Evolutionary conservation across 2,888 invertebrate species (phyloP), one percentile per base, ranked within the genome.

Genomic region (Drosophila tanythrix): DNA sequence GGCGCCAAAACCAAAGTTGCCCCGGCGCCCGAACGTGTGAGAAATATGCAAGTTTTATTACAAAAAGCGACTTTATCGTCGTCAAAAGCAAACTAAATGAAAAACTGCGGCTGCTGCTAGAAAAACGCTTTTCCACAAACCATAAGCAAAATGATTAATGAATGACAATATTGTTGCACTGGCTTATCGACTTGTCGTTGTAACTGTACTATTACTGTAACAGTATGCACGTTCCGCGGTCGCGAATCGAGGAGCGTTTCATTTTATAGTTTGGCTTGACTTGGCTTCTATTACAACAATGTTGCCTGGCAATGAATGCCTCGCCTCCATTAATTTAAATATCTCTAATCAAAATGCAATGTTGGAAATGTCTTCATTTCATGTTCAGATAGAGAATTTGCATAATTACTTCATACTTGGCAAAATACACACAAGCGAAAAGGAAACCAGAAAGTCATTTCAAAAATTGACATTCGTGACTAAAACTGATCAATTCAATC

Each of bases 1-100:
- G 90, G 91, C 91, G 90, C 89, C 77, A 79, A 85, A 85, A 74
- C 67, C 77, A 82, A 82, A 83, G 64, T 76, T 70, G 63, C 66
- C 60, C 59, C 71, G 58, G 57, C 80, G 74, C 74, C 77, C 70
- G 72, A 83, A 81, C 86, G 81, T 83, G 84, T 84, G 66, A 74
- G 78, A 81, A 81, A 82, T 82, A 62, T 52, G 72, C 80, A 80
- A 78, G 51, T 65, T 69, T 15, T 50, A 15, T 38, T 57, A 66
- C 55, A 35, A 67, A 56, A 36, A 25, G 27, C 27, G 13, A 38
- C 55, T 67, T 69, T 36, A 27, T 52, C 67, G 43, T 43, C 60
- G 51, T 36, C 27, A 48, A 35, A 35, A 8, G 5, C 36, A 27
- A 38, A 40, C 15, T 59, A 58, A 29, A 51, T 65, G 74, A 53